These are phyloP conservation scores for Hesperia comma DNA, from an alignment of 2,888 invertebrate genomes.

Conservation along the genomic window DNA sequence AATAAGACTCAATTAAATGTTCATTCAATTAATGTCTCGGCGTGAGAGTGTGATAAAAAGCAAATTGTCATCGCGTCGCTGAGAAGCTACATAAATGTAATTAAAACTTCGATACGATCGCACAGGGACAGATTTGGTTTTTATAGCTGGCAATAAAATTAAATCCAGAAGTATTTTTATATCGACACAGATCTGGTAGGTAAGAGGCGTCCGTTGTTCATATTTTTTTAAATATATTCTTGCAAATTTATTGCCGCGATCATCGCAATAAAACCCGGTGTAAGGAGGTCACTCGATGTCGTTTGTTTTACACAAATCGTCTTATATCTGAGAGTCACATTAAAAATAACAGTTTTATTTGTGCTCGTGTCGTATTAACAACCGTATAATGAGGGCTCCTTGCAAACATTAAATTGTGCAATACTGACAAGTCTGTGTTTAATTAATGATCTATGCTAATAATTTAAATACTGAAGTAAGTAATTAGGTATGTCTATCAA, in stretches of 20 bases:
- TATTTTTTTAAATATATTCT: slow-evolving; percentile 51
- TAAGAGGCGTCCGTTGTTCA: slow-evolving; percentile 14
- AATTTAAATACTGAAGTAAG: too few relatives aligned
- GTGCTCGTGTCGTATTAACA: slow-evolving; percentile 16
- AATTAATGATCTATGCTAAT: too few relatives aligned
- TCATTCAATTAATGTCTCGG: too few relatives aligned
- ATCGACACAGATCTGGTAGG: slow-evolving; percentile 63
- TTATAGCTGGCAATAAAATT: slow-evolving; percentile 17
- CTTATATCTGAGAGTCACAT: slow-evolving; percentile 50
- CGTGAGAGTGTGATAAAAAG: too few relatives aligned
- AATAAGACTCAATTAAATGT: too few relatives aligned
- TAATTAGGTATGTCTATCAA: too few relatives aligned
- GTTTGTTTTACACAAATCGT: slow-evolving; percentile 62
- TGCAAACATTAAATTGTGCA: slow-evolving; percentile 31
- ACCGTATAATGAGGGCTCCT: slow-evolving; percentile 1
- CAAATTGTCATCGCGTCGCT: background rate
- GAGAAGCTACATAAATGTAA: background rate
- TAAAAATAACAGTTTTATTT: slow-evolving; percentile 39
- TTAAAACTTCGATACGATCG: background rate
- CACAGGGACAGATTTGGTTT: background rate
- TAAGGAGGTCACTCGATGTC: slow-evolving; percentile 70
- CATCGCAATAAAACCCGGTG: slow-evolving; percentile 64
- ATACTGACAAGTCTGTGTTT: too few relatives aligned
- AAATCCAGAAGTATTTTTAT: slow-evolving; percentile 42
- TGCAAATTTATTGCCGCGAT: slow-evolving; percentile 68